Evolutionary conservation across 2,797 vertebrate genomes (phyloP), one percentile per base, ranked within the genome.

Genomic region (Mionectes olivaceus): DNA sequence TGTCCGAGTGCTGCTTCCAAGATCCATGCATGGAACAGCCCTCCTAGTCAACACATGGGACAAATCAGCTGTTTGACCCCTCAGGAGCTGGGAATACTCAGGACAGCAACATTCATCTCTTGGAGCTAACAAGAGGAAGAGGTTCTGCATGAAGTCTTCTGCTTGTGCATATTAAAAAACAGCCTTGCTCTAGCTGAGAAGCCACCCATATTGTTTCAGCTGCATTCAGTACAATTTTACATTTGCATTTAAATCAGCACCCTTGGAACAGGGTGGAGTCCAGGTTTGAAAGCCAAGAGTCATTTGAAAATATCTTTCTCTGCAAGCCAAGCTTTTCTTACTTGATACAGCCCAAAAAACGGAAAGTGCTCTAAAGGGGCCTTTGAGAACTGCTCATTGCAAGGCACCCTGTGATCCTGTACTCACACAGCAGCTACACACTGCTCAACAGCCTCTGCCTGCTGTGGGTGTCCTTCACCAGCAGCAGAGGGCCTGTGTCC

Each of bases 221-320:
- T 95, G 57, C 17, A 11, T 64, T 83, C 69, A 68, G 49, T 50
- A 35, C 23, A 49, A 32, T 63, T 83, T 63, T 63, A 43, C 52
- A 85, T 77, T 64, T 73, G 9, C 69, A 52, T 64, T 78, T 75
- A 83, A 93, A 78, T 83, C 65, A 73, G 24, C 41, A 44, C 69
- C 33, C 69, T 70, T 15, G 32, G 69, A 78, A 74, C 46, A 91
- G 82, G 87, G 91, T 46, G 85, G 84, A 87, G 87, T 11, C 33
- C 69, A 56, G 69, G 65, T 76, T 59, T 50, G 43, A 76, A 83
- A 91, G 92, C 76, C 84, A 92, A 88, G 57, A 91, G 22, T 44
- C 8, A 15, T 59, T 52, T 46, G 55, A 46, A 70, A 85, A 59
- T 14, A 19, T 87, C 61, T 94, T 82, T 35, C 44, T 60, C 53